A percentile compares a stretch with the other conserved stretches of the same genome.
Conservation (phyloP, 2,888 invertebrate species). For the Plagodis pulveraria region DNA sequence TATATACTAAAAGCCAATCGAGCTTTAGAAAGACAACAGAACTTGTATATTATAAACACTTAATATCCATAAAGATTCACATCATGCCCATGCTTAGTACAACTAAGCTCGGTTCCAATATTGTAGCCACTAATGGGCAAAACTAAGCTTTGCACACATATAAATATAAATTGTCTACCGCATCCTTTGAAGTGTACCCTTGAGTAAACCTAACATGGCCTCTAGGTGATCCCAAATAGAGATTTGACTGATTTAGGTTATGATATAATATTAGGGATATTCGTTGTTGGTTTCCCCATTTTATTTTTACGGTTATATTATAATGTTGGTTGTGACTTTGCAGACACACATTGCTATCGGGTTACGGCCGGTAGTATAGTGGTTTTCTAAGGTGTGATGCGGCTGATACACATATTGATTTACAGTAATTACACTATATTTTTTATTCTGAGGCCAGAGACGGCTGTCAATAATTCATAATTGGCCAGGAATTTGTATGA, state of each 20-base stretch:
- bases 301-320: too few relatives aligned
- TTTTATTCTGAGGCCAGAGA: too few relatives aligned
- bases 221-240: constrained; percentile 5
- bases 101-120: constrained; percentile 55
- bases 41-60: constrained; percentile 14
- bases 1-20: not conserved
- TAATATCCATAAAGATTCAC: constrained; percentile 22
- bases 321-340: too few relatives aligned
- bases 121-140: constrained; percentile 53
- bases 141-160: constrained; percentile 37
- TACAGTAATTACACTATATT: too few relatives aligned
- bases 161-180: constrained; percentile 19
- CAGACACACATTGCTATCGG: too few relatives aligned
- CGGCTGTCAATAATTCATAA: too few relatives aligned
- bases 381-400: too few relatives aligned
- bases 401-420: too few relatives aligned
- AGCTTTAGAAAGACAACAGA: constrained; percentile 6
- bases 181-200: constrained; percentile 36
- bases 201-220: constrained; percentile 5
- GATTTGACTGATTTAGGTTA: not conserved
- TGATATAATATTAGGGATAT: too few relatives aligned
- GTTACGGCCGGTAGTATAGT: too few relatives aligned
- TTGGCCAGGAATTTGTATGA: too few relatives aligned
- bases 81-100: constrained; percentile 42
- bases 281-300: too few relatives aligned